Percentiles rank a stretch among this genome's conserved stretches.
Conservation (phyloP, 1,140 invertebrate species). For the Drosophila subobscura region DNA sequence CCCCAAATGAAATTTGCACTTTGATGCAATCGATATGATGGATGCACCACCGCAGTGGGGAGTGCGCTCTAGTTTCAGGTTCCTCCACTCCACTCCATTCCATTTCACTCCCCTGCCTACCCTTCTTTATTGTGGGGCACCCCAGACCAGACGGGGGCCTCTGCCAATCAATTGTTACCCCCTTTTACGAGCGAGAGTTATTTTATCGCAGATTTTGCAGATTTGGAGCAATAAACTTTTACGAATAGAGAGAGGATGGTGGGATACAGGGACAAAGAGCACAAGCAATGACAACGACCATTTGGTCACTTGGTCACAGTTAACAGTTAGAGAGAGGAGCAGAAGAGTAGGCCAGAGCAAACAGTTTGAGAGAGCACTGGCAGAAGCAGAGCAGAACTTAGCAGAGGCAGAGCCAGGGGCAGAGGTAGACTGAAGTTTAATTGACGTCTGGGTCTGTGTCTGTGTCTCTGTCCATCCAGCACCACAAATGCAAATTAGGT, state of each 20-base stretch:
- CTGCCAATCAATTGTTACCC: conserved; percentile 7
- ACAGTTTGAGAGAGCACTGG: not conserved
- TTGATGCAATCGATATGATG: no score
- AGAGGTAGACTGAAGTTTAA: conserved; percentile 24
- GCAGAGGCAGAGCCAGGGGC: not conserved
- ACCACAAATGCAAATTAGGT: conserved; percentile 65
- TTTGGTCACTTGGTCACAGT: conserved; percentile 14
- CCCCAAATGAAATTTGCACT: no score
- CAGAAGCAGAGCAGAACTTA: no score
- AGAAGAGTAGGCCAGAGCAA: no score
- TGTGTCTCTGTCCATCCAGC: not conserved
- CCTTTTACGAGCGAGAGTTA: conserved; percentile 23
- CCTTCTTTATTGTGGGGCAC: conserved; percentile 15
- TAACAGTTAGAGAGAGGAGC: not conserved
- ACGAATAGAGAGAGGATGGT: conserved; percentile 38
- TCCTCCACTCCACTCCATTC: no score
- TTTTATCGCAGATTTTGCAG: conserved; percentile 35
- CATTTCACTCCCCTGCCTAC: not conserved
- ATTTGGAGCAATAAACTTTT: conserved; percentile 75
- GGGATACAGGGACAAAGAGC: no score
- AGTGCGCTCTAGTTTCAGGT: conserved; percentile 4
- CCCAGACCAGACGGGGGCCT: not conserved
- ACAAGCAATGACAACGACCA: not conserved
- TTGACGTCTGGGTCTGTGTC: conserved; percentile 19
- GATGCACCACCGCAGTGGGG: not conserved